Evolutionary conservation across 92 coral and sea anemone genomes (phyloP).

Genomic region (Phenganax stokvisi): DNA sequence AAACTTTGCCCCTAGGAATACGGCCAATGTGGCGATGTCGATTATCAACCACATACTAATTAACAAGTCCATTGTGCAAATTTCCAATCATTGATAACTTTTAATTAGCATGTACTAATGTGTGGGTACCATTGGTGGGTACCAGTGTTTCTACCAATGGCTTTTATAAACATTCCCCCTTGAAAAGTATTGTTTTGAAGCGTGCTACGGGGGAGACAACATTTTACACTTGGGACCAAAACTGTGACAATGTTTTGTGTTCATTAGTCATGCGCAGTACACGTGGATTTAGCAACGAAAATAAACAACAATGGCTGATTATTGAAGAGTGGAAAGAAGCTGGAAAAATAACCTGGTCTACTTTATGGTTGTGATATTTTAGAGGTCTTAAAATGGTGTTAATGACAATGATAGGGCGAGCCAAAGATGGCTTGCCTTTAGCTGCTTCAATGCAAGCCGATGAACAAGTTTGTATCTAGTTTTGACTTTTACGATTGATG

Average conservation of each 20-base stretch:
- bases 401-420: slow-evolving; percentile 99
- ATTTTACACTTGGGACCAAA: slow-evolving; percentile 28
- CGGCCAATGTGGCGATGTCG: slow-evolving; percentile 53
- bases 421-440: slow-evolving; percentile 85
- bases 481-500: background rate
- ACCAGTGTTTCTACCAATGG: background rate
- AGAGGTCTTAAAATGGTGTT: slow-evolving; percentile 66
- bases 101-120: background rate
- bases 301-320: slow-evolving; percentile 46
- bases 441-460: slow-evolving; percentile 98
- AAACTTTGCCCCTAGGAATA: slow-evolving; percentile 43
- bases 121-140: too few species aligned
- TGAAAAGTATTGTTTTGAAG: background rate
- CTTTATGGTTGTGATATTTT: background rate
- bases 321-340: background rate
- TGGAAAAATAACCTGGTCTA: background rate
- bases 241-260: background rate
- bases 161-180: background rate
- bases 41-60: slow-evolving; percentile 50
- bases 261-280: slow-evolving; percentile 48
- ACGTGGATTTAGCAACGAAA: slow-evolving; percentile 82
- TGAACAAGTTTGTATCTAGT: slow-evolving; percentile 63
- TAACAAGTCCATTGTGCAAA: slow-evolving; percentile 53
- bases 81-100: background rate
- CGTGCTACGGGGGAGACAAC: background rate